A percentile compares a stretch with the other conserved stretches of the same genome.
Evolutionary conservation across 2,888 invertebrate species (phyloP).

Genomic region (Dyspetes luteomarginatus): DNA sequence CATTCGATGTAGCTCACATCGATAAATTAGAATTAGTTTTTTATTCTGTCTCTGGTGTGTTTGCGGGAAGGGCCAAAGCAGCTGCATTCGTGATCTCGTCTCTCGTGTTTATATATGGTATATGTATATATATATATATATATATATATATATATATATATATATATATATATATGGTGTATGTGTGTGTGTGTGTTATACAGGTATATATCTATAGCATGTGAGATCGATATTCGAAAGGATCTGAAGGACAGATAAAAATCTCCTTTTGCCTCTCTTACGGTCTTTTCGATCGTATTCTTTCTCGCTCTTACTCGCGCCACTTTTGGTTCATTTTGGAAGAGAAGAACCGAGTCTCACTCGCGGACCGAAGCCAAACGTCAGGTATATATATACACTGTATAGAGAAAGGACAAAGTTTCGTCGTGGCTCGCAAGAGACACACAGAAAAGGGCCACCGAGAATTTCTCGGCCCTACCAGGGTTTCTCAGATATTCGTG

Average conservation of each 20-base stretch:
- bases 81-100: slow-evolving; percentile 66
- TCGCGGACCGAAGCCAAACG: slow-evolving; percentile 72
- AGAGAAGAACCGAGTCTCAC: slow-evolving; percentile 66
- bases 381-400: slow-evolving; percentile 74
- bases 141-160: not conserved
- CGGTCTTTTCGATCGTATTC: slow-evolving; percentile 60
- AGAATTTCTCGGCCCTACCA: slow-evolving; percentile 37
- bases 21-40: slow-evolving; percentile 70
- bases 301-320: slow-evolving; percentile 45
- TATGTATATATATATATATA: slow-evolving; percentile 24
- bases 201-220: too few relatives aligned
- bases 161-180: slow-evolving; percentile 9
- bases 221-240: slow-evolving; percentile 74
- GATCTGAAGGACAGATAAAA: slow-evolving; percentile 78
- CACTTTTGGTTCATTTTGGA: slow-evolving; percentile 59
- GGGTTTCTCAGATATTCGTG: slow-evolving; percentile 57
- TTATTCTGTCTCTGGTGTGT: slow-evolving; percentile 56
- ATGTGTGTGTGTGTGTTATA: too few relatives aligned
- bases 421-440: slow-evolving; percentile 40
- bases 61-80: slow-evolving; percentile 62
- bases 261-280: slow-evolving; percentile 73
- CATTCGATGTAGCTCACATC: slow-evolving; percentile 52
- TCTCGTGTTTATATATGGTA: slow-evolving; percentile 38
- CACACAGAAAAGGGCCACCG: slow-evolving; percentile 52
- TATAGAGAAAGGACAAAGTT: slow-evolving; percentile 46